Evolutionary conservation across 2,113 vertebrate species (phyloP), one percentile per base, ranked within the genome.

Genomic region (Psittacula cyanocephala): DNA sequence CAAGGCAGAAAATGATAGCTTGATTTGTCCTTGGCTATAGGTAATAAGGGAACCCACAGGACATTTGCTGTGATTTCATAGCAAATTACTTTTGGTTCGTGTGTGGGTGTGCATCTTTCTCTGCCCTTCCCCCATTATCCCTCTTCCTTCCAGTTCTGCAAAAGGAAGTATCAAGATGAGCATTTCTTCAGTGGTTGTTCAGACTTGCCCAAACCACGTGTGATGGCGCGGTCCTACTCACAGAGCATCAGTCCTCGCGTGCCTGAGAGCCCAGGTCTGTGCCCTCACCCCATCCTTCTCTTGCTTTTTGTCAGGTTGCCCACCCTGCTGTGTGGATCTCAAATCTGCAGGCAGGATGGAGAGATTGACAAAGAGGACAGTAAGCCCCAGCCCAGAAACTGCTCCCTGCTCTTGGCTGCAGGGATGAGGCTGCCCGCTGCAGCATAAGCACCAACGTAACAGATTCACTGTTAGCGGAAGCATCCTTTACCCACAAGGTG

Each of bases 211-310:
- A 10, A 15, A 43, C 43, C 4, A 2, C 20, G 37, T 18, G n/a
- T 41, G 77, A 37, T 0, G 0, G 8, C 0, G 0, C 41, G 2
- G 28, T 71, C 35, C 65, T 71, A 33, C 60, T 57, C 77, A 41
- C 64, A 10, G 47, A 27, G 9, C 65, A 41, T 11, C 3, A 0
- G 57, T 46, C 37, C 41, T n/a, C 0, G 1, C 10, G 1, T 6
- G n/a, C 27, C 80, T 37, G 24, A 4, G 43, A 43, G 55, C 60
- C 20, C 62, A 13, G 3, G 6, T 43, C 77, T 8, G 5, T 31
- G 23, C 71, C 53, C 29, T 71, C 20, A 60, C 55, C n/a, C 50
- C n/a, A 1, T 50, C 69, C 50, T 86, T 31, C 60, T 47, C 43
- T 44, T 53, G 37, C 69, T 39, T 69, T 47, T 24, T 59, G n/a